These are phyloP conservation scores for Babyrousa celebensis DNA, from an alignment of 2,797 vertebrate species.

Conservation along the genomic window DNA sequence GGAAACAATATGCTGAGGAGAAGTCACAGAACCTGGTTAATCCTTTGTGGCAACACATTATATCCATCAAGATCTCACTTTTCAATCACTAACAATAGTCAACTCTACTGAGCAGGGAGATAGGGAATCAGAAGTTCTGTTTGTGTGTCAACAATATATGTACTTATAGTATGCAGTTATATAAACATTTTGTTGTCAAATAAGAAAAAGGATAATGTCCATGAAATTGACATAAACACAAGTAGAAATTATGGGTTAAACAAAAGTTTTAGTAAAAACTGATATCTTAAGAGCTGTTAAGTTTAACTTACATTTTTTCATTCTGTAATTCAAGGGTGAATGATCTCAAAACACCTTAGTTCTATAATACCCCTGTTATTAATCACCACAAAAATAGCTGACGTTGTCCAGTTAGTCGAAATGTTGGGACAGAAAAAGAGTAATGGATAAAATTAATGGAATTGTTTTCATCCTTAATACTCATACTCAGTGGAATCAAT, in stretches of 20 bases:
- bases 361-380: conserved; percentile 29
- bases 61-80: background rate
- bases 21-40: background rate
- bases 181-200: background rate
- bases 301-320: conserved; percentile 43
- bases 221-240: conserved; percentile 26
- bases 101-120: background rate
- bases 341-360: conserved; percentile 39
- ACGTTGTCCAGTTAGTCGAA: conserved; percentile 74
- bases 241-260: background rate
- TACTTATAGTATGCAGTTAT: background rate
- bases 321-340: conserved; percentile 31
- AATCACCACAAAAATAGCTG: conserved; percentile 73
- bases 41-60: background rate
- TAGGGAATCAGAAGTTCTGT: background rate
- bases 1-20: conserved; percentile 37
- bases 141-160: background rate
- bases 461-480: conserved; percentile 83
- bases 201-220: conserved; percentile 22
- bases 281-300: conserved; percentile 56
- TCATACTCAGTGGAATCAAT: conserved; percentile 72
- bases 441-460: conserved; percentile 81
- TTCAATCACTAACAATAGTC: background rate
- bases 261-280: conserved; percentile 61
- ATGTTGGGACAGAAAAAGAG: conserved; percentile 77